Conservation (phyloP, 2,113 vertebrate species). For the Lasiurus borealis region DNA sequence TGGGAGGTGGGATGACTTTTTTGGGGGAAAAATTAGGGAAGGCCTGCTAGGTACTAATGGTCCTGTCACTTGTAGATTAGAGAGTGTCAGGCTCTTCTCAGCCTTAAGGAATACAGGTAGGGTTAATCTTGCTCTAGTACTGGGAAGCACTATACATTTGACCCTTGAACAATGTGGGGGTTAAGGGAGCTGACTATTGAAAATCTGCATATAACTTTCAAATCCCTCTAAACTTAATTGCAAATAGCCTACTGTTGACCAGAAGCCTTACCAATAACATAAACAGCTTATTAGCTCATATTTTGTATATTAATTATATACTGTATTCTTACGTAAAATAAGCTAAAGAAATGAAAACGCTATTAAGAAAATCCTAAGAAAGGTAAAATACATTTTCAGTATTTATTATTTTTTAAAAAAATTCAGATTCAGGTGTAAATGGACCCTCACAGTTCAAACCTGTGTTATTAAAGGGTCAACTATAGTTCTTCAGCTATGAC, state of each 20-base stretch:
- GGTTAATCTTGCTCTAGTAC: not conserved
- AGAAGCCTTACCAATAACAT: not conserved
- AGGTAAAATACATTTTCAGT: not conserved
- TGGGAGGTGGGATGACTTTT: not conserved
- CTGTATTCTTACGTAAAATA: not conserved
- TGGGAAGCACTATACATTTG: not conserved
- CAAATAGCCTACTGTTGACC: not conserved
- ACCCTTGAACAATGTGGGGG: not conserved
- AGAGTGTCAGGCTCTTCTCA: not conserved
- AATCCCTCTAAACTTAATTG: not conserved
- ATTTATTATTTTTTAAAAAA: not conserved
- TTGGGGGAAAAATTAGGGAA: not conserved
- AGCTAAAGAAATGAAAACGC: not conserved
- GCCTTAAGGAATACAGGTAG: not conserved
- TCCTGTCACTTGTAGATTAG: not conserved
- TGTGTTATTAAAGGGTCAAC: not conserved
- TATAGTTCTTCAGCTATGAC: not conserved
- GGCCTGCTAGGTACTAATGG: not conserved
- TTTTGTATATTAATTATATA: not conserved
- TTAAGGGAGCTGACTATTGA: not conserved
- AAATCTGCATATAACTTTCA: not conserved
- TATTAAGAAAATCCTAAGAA: not conserved
- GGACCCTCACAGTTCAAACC: not conserved
- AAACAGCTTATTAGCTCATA: not conserved
- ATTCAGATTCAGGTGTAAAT: not conserved